Conservation (phyloP, 2,797 vertebrate species). For the Myotis planiceps region DNA sequence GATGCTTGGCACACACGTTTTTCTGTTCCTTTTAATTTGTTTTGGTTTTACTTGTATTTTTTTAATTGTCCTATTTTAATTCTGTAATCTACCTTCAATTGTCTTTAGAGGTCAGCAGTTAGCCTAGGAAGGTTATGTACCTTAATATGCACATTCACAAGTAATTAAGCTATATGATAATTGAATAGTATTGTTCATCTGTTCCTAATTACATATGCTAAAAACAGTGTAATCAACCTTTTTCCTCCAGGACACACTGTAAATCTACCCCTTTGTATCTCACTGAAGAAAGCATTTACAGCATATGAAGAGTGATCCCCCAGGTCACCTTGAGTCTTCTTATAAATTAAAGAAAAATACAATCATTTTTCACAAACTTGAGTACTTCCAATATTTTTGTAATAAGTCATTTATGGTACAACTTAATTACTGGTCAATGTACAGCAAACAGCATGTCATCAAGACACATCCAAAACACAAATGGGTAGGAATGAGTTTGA, state of each 20-base stretch:
- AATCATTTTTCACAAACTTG: constrained; percentile 26
- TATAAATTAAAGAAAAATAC: background rate
- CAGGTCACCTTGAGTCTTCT: constrained; percentile 32
- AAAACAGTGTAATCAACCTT: constrained; percentile 61
- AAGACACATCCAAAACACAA: background rate
- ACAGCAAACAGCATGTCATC: background rate
- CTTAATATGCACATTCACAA: constrained; percentile 67
- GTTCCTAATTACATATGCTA: constrained; percentile 66
- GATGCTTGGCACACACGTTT: background rate
- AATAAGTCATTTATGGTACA: background rate
- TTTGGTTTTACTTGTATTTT: constrained; percentile 48
- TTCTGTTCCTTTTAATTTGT: constrained; percentile 36
- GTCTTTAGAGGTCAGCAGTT: constrained; percentile 56
- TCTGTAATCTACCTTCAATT: constrained; percentile 61
- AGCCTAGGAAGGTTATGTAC: constrained; percentile 54
- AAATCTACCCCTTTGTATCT: background rate
- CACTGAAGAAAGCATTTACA: constrained; percentile 23
- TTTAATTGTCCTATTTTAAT: constrained; percentile 59
- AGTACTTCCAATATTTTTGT: background rate
- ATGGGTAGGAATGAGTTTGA: background rate
- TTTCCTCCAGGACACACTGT: constrained; percentile 47
- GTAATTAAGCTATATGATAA: constrained; percentile 73
- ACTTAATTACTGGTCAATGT: background rate
- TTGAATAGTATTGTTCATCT: constrained; percentile 74
- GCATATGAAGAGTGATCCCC: background rate